Base-by-base conservation (phyloP, 1,140 invertebrate species). In the Lerema accius region DNA sequence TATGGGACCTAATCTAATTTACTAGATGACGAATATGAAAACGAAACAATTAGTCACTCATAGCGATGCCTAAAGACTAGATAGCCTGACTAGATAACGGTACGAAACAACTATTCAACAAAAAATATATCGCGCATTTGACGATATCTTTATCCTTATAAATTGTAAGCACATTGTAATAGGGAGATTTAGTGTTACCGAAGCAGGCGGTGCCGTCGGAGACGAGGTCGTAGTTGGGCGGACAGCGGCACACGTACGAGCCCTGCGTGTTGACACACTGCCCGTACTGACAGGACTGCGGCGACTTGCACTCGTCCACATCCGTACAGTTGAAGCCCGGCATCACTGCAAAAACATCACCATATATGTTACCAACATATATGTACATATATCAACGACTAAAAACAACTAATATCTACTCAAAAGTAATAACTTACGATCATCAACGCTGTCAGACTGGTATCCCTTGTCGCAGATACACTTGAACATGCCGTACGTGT, bases 391-490 rank as follows among this genome's bases (percentile, higher is more conserved):
- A n/a, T n/a, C n/a, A n/a, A n/a, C n/a, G n/a, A n/a, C n/a, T n/a
- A n/a, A n/a, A n/a, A n/a, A 23, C 19, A 23, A 23, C 5, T 23
- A 23, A 23, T 23, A 2, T 23, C 39, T 19, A 5, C 35, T 11
- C 9, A 7, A 60, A 4, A 10, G 9, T 1, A 11, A 15, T 42
- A 45, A 83, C 84, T 85, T 53, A 92, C 93, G 89, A 73, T 97
- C 85, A 42, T 89, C 86, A n/a, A 90, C 74, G 64, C 84, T 88
- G 51, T 90, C 96, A 0, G 97, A 91, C 74, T 96, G 95, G 84
- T 95, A 98, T 0, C 96, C 96, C 73, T 95, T 94, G 78, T 96
- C 93, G 79, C 97, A 97, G 65, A 95, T 94, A 82, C 96, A 98
- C 42, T 94, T 93, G 85, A 97, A 98, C 93, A 96, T 96, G 10